A percentile compares a stretch with the other conserved stretches of the same genome.
These are phyloP conservation scores for Laticauda colubrina DNA, from an alignment of 2,113 vertebrate species.

Conservation along the genomic window DNA sequence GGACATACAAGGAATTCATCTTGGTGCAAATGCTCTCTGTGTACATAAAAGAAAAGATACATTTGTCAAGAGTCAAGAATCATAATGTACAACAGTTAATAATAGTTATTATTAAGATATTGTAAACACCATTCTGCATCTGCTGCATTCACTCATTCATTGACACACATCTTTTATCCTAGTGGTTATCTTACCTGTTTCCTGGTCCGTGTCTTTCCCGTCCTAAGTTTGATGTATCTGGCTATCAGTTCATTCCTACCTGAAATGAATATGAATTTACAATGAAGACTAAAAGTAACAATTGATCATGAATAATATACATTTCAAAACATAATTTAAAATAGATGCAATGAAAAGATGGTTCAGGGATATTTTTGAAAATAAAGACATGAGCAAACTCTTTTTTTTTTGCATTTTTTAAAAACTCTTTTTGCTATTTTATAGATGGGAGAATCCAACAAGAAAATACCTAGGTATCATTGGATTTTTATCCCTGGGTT, in stretches of 20 bases:
- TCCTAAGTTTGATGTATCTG: slow-evolving; percentile 99
- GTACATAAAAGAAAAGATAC: no score
- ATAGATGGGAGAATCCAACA: background rate
- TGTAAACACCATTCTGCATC: slow-evolving; percentile 57
- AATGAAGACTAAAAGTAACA: slow-evolving; percentile 52
- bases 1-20: no score
- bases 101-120: slow-evolving; percentile 8
- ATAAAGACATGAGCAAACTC: background rate
- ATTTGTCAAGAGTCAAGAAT: no score
- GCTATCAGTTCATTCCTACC: slow-evolving; percentile 99
- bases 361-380: background rate
- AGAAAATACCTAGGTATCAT: background rate
- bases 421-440: background rate
- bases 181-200: slow-evolving; percentile 88
- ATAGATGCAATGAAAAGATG: background rate
- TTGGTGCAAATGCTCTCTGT: no score
- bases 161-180: slow-evolving; percentile 67
- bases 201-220: slow-evolving; percentile 97
- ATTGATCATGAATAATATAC: background rate
- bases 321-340: background rate
- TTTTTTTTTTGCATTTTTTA: background rate
- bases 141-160: slow-evolving; percentile 58
- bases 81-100: no score
- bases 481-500: background rate
- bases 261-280: slow-evolving; percentile 75